Conservation (phyloP, 2,888 invertebrate species). For the Dichetophora obliterata region DNA sequence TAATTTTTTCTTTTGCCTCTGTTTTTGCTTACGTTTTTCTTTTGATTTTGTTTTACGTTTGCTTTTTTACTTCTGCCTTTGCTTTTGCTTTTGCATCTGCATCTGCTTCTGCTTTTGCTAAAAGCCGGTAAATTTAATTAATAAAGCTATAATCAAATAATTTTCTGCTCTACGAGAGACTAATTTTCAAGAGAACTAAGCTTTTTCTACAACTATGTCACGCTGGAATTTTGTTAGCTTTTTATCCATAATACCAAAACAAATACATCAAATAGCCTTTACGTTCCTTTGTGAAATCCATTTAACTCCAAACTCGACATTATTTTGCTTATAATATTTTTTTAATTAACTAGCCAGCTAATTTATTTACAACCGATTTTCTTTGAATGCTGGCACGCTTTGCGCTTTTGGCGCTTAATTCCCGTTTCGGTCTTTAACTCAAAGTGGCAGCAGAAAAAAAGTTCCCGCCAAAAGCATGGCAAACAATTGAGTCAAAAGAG, state of each 20-base stretch:
- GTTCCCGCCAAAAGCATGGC: constrained; percentile 24
- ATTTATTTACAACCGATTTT: constrained; percentile 31
- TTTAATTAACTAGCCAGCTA: constrained; percentile 27
- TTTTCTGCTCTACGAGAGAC: neutral
- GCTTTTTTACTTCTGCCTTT: no score
- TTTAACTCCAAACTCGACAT: neutral
- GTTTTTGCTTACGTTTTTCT: no score
- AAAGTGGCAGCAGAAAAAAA: constrained; percentile 28
- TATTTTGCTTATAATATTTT: neutral
- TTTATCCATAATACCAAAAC: no score
- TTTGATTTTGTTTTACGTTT: no score
- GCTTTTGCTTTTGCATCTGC: no score
- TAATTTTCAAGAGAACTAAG: no score
- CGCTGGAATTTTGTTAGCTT: no score
- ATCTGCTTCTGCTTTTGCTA: no score
- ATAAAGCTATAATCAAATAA: neutral
- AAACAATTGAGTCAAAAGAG: constrained; percentile 40
- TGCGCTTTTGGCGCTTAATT: constrained; percentile 33
- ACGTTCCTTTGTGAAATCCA: neutral
- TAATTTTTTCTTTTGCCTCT: no score
- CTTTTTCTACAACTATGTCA: no score
- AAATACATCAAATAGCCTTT: no score
- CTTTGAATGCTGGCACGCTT: constrained; percentile 27
- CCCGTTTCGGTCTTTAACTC: constrained; percentile 22
- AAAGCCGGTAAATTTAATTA: neutral